Evolutionary conservation across 2,888 invertebrate genomes (phyloP), one percentile per base, ranked within the genome.

Genomic region (Leistus spinibarbis): DNA sequence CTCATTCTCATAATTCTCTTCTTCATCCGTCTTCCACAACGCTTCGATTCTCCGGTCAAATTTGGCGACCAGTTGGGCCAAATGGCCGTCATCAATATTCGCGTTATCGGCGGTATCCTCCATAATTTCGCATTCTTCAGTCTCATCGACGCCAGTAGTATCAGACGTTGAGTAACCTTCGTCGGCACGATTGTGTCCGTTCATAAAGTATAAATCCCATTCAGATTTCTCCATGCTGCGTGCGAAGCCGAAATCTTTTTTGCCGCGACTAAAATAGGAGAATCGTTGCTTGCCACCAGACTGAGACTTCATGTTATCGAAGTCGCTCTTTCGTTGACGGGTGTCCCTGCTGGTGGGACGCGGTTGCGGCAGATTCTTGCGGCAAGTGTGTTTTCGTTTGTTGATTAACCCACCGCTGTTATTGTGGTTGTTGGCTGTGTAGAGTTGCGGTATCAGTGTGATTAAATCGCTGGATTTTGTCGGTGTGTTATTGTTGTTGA

Each of bases 41-140:
- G 91, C 91, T 83, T 91, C 91, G 78, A 92, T 87, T 82, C 89
- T 90, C 78, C 89, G 88, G 82, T 91, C 90, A 82, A 92, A 92
- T 84, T 92, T 92, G 5, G 92, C 91, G 81, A 90, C 88, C 80
- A 91, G 54, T 72, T 86, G 86, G 2, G 83, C 79, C 71, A 86
- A 81, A 81, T 81, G 82, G 82, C 81, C 77, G 79, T 81, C 77
- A 83, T 81, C 79, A 83, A 83, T 9, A 81, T 82, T 67, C 82
- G 82, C 16, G 81, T 80, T 56, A 82, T 82, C 73, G 83, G 83
- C 77, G 82, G 84, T 54, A 23, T 69, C 62, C 13, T 76, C 76
- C 10, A 66, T 68, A 22, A 77, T 54, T 23, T 68, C 60, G 64
- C 85, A 78, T 19, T 68, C 56, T 56, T 69, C 69, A 10, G 75